Percentiles rank a stretch among this genome's conserved stretches.
Evolutionary conservation across 2,888 invertebrate genomes (phyloP).

Genomic region (Tridacna crocea): DNA sequence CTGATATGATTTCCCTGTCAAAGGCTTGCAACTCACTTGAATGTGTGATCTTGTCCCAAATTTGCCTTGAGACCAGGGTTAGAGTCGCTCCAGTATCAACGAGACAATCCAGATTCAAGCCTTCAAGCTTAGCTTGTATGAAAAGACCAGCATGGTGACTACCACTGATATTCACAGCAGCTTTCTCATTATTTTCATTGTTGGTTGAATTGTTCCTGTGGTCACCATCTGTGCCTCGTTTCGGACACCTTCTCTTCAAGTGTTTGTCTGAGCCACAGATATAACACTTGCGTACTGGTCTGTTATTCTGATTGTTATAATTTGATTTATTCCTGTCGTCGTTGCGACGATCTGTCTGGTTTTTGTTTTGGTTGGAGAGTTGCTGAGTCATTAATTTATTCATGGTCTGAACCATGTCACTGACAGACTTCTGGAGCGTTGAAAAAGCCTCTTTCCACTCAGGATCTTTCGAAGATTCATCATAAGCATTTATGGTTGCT

Average conservation of each 20-base stretch:
- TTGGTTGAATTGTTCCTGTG: not conserved
- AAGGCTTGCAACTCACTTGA: not conserved
- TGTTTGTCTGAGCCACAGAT: slow-evolving; percentile 25
- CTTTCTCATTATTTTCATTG: not conserved
- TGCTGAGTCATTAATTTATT: not conserved
- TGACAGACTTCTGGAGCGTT: slow-evolving; percentile 6
- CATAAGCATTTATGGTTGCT: not conserved
- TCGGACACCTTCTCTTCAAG: slow-evolving; percentile 2
- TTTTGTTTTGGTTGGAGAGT: no score
- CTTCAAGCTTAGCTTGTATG: not conserved
- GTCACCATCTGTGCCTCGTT: not conserved
- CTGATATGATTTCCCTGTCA: slow-evolving; percentile 3
- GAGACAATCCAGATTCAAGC: not conserved
- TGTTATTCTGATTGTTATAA: not conserved
- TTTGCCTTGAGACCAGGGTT: slow-evolving; percentile 14
- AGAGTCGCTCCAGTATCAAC: no score
- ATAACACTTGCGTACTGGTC: not conserved
- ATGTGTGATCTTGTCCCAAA: not conserved
- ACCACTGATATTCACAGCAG: not conserved
- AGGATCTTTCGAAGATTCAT: not conserved
- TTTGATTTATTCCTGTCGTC: not conserved
- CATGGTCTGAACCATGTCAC: not conserved
- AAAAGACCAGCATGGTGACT: slow-evolving; percentile 13
- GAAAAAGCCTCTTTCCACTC: not conserved
- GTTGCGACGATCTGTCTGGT: no score